Evolutionary conservation across 2,888 invertebrate species (phyloP), one percentile per base, ranked within the genome.

Genomic region (Parascotia fuliginaria): DNA sequence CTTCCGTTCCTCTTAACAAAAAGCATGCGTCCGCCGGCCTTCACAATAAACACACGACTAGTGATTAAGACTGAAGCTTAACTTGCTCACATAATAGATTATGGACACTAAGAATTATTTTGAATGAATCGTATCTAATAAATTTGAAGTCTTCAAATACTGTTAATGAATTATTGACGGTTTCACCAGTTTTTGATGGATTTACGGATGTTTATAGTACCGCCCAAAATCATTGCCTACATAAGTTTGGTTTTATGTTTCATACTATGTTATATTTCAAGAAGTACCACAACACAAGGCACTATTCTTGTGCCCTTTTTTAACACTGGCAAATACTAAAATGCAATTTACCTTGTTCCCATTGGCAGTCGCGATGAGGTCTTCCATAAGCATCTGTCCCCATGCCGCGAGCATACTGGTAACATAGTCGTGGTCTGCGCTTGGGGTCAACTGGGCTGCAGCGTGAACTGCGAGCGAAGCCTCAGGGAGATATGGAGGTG

Each of bases 391-490:
- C 16, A 97, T 81, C 71, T 96, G 96, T 33, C 96, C 95, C 97
- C 97, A 97, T 0, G 96, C 95, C 0, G 96, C 96, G 37, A 96
- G 83, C 73, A 97, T 92, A 67, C 96, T 95, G 19, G 96, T 96
- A 24, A 96, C 94, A 60, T 95, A 96, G 64, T 95, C 95, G 80
- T 96, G 96, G 37, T 94, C 91, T 0, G 87, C 81, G 11, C 93
- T 86, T 19, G 93, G 89, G 12, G 94, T 92, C 52, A 91, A 89
- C 63, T 94, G 94, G 15, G 94, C 83, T 1, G 93, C 90, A 1
- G 94, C 92, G 2, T 75, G 83, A 1, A 95, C 92, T 1, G 95
- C 93, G 37, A 93, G 87, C 33, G 93, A 78, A 0, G 96, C 90
- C 42, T 93, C 93, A 4, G 96, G 96, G 4, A 96, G 83, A 0